Evolutionary conservation across 2,797 vertebrate genomes (phyloP), one percentile per base, ranked within the genome.

Genomic region (Falco berigora): DNA sequence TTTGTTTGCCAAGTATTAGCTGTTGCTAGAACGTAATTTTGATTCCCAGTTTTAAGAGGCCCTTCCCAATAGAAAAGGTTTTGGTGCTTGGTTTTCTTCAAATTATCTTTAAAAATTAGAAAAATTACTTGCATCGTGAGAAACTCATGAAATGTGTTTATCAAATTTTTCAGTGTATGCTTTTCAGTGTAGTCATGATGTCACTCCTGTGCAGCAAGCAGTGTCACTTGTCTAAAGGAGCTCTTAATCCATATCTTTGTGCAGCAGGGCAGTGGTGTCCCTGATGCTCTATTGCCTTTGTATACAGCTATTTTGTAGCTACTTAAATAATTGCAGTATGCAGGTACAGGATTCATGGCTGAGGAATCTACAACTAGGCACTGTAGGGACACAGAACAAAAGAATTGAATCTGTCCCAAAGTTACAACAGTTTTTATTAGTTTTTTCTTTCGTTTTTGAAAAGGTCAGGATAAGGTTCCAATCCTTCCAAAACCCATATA

Each of bases 1-100:
- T 80, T 91, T 72, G 42, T 73, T 84, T 92, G 92, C 86, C 92
- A 92, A 81, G n/a, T 46, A 58, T 75, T 86, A 90, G 69, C 47
- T 91, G n/a, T 68, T 55, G 47, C 71, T 61, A 64, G 40, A 90
- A 84, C 47, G 40, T 42, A 64, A 82, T 71, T 92, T 79, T 84
- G 42, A 78, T 81, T 93, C 47, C 30, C 25, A 75, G 47, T 68
- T 86, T 88, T 91, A 87, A 74, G 71, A 75, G 68, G 46, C 49
- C 5, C 0, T 30, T 56, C 27, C 7, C 72, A 90, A 73, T 16
- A 83, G n/a, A 55, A 77, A 32, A 52, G 6, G 15, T 21, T 83
- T 88, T 27, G 19, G 10, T 62, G 50, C 34, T 83, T 75, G 25
- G 12, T 77, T 88, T 80, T 68, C 38, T 88, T 53, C 4, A 3